phyloP scores from a whole-genome alignment of 35 echinoderm and acorn worm species.

The Eucidaris tribuloides region DNA sequence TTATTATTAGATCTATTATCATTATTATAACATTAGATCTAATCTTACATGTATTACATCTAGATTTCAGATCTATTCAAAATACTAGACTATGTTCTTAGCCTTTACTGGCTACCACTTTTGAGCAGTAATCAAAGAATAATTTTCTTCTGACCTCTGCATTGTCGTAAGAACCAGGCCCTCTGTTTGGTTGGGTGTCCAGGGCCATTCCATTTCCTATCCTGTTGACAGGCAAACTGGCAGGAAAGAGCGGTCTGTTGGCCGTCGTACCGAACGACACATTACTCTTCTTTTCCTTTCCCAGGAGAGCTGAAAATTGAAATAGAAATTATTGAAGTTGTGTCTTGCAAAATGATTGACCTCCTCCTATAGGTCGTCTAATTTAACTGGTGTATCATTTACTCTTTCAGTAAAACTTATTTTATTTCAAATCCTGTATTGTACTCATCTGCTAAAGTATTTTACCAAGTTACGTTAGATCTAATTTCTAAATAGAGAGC shows the following conservation, averaged over 20 bases:
- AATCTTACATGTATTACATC: too few species aligned
- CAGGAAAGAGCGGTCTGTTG: conserved; percentile 83
- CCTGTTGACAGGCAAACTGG: conserved; percentile 69
- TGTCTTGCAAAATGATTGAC: too few species aligned
- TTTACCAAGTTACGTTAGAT: too few species aligned
- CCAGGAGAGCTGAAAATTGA: conserved; percentile 66
- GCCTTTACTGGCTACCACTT: not conserved
- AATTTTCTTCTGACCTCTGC: conserved; percentile 66
- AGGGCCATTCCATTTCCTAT: conserved; percentile 63
- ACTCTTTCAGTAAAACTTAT: too few species aligned
- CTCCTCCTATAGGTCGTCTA: too few species aligned
- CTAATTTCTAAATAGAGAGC: too few species aligned
- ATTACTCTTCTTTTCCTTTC: conserved; percentile 87
- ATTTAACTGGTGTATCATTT: too few species aligned
- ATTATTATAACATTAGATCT: too few species aligned
- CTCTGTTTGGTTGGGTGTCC: conserved; percentile 74
- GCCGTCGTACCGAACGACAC: conserved; percentile 95
- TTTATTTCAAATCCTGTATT: not conserved
- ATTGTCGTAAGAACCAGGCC: conserved; percentile 89
- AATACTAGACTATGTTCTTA: too few species aligned
- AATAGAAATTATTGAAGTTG: conserved; percentile 12
- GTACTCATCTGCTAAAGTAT: not conserved
- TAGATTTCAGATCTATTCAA: too few species aligned
- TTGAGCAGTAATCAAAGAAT: not conserved
- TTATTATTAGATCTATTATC: too few species aligned